Conservation (phyloP, 2,888 invertebrate genomes). For the Ophraella communa region DNA sequence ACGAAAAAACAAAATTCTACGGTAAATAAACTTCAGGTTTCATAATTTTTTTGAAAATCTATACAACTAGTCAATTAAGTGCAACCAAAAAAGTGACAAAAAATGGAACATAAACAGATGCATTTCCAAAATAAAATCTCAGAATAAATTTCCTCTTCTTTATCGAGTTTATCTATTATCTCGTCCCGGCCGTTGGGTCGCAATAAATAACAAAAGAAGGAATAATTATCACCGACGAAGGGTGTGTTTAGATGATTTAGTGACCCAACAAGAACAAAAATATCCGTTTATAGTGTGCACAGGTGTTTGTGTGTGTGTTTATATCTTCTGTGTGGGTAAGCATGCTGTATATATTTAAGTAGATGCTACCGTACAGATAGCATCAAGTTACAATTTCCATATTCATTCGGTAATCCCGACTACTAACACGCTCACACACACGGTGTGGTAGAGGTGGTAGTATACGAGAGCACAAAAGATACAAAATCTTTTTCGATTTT, state of each 20-base stretch:
- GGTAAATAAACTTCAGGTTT: no score
- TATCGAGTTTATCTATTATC: not conserved
- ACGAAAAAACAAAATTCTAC: no score
- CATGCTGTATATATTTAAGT: no score
- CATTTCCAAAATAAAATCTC: not conserved
- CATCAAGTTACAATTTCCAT: slow-evolving; percentile 48
- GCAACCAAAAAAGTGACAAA: no score
- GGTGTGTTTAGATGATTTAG: slow-evolving; percentile 28
- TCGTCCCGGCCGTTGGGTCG: not conserved
- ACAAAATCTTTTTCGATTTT: slow-evolving; percentile 21
- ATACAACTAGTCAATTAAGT: no score
- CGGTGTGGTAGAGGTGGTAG: not conserved
- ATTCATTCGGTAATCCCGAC: slow-evolving; percentile 37
- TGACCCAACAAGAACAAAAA: not conserved
- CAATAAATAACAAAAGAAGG: slow-evolving; percentile 5
- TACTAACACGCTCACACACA: slow-evolving; percentile 19
- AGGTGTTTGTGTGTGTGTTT: slow-evolving; percentile 30
- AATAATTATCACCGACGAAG: slow-evolving; percentile 18
- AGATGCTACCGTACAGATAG: slow-evolving; percentile 48
- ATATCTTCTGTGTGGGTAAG: slow-evolving; percentile 33
- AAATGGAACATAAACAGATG: slow-evolving; percentile 3
- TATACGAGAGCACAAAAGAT: not conserved
- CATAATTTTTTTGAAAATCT: no score
- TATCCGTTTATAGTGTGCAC: slow-evolving; percentile 15
- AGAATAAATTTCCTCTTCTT: not conserved